These are phyloP conservation scores for Mallotus villosus DNA, from an alignment of 2,797 vertebrate genomes.

Conservation along the genomic window DNA sequence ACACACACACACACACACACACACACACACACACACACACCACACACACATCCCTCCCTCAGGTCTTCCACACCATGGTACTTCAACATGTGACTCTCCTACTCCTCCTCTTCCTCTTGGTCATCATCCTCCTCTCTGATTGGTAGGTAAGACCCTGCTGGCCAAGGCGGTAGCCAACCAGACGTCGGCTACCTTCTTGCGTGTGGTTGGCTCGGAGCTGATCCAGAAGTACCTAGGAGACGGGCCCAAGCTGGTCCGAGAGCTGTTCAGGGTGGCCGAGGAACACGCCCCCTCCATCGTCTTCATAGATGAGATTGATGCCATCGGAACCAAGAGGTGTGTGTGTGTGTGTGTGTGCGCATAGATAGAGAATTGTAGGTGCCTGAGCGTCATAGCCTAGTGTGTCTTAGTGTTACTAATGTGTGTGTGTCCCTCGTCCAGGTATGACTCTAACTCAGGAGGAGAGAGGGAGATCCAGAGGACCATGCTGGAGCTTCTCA, in stretches of 20 bases:
- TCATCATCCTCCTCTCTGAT: too few species aligned
- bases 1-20: not conserved
- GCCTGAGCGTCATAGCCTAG: not conserved
- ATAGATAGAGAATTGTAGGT: too few species aligned
- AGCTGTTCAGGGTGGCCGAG: constrained; percentile 93
- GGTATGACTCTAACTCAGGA: constrained; percentile 96
- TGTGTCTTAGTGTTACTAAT: not conserved
- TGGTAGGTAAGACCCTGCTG: constrained; percentile 90
- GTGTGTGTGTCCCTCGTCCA: constrained; percentile 44
- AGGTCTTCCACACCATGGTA: too few species aligned
- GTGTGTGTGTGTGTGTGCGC: too few species aligned
- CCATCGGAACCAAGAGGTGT: constrained; percentile 97
- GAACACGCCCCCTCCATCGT: constrained; percentile 94
- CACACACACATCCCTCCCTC: too few species aligned
- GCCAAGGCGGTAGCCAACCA: constrained; percentile 99
- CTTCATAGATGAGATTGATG: constrained; percentile 97
- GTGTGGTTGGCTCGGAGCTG: constrained; percentile 94
- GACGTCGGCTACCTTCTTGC: constrained; percentile 93
- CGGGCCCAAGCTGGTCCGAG: constrained; percentile 91
- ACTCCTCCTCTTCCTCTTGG: not conserved
- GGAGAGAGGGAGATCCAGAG: constrained; percentile 96
- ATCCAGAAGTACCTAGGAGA: constrained; percentile 98
- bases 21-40: not conserved
- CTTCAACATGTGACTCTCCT: not conserved
- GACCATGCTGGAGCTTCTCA: constrained; percentile 96